phyloP scores from a whole-genome alignment of 2,797 vertebrate species.

The Phrynocephalus vlangalii region DNA sequence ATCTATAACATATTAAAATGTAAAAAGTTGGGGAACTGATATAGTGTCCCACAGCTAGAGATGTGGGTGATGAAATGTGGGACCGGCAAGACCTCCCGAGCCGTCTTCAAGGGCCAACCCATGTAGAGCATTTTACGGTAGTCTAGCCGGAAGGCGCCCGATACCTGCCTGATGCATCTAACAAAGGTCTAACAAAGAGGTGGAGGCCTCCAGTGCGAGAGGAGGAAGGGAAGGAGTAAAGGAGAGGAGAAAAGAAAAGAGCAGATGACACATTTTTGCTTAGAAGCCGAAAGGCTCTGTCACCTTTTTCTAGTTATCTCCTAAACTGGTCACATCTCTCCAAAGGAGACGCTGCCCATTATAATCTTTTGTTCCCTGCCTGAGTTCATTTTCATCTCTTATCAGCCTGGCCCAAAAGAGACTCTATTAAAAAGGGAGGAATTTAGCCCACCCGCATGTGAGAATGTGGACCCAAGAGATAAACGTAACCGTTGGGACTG shows the following conservation, averaged over 20 bases:
- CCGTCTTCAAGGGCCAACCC: background rate
- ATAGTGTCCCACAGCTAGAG: background rate
- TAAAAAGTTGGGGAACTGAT: background rate
- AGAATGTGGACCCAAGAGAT: slow-evolving; percentile 45
- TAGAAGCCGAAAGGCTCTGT: background rate
- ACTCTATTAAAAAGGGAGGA: background rate
- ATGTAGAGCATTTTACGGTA: background rate
- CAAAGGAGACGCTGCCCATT: background rate
- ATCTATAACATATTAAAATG: background rate
- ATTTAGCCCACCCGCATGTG: background rate
- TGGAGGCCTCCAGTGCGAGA: background rate
- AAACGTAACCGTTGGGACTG: slow-evolving; percentile 55
- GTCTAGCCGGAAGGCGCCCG: background rate
- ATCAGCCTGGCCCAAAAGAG: slow-evolving; percentile 26
- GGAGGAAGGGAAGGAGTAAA: background rate
- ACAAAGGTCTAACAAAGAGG: background rate
- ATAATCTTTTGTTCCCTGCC: slow-evolving; percentile 15
- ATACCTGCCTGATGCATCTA: background rate
- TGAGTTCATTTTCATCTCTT: slow-evolving; percentile 33
- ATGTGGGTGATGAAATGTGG: background rate
- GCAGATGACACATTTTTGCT: background rate
- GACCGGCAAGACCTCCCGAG: background rate
- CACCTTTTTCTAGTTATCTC: background rate
- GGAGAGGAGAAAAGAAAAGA: background rate
- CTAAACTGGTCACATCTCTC: background rate